Evolutionary conservation across 2,113 vertebrate genomes (phyloP), one percentile per base, ranked within the genome.

Genomic region (Notarius lentiginosus): DNA sequence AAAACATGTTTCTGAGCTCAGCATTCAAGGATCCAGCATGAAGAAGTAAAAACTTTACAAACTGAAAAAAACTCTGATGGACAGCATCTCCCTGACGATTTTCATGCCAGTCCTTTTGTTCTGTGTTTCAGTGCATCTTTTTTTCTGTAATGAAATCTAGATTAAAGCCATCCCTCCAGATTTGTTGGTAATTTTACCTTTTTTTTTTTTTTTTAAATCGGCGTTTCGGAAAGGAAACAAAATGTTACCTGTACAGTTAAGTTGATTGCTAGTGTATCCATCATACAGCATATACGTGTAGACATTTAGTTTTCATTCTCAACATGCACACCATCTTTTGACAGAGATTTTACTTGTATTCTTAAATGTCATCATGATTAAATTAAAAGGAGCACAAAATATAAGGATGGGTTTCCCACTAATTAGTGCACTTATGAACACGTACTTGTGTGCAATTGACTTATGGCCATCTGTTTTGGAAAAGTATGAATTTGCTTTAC

Each of bases 21-120:
- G 63, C 34, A 84, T 96, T 85, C 94, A 92, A 90, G 94, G 95
- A 88, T 93, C 91, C 5, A 91, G 93, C 85, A 79, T 92, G 90
- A 94, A 93, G 93, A 92, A 89, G 34, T 94, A 53, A 96, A 91
- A 88, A 93, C 94, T 89, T 94, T 94, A 92, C 91, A 85, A 11
- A 87, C 55, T 73, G 63, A 76, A 86, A 76, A 76, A 34, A 89
- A 88, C 12, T 41, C 7, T 41, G 60, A n/a, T 18, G 49, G n/a
- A n/a, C 49, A 55, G 24, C 7, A 27, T 56, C 51, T 84, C 55
- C 5, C 63, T 83, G 17, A 10, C 75, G 72, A 70, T 51, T 30
- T 49, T 53, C 47, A 65, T 55, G 30, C 27, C 51, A 53, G 60
- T 34, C n/a, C 7, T 81, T 73, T n/a, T 63, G 4, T 34, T 34